Conservation (phyloP, 2,888 invertebrate genomes). For the Athalia rosae region DNA sequence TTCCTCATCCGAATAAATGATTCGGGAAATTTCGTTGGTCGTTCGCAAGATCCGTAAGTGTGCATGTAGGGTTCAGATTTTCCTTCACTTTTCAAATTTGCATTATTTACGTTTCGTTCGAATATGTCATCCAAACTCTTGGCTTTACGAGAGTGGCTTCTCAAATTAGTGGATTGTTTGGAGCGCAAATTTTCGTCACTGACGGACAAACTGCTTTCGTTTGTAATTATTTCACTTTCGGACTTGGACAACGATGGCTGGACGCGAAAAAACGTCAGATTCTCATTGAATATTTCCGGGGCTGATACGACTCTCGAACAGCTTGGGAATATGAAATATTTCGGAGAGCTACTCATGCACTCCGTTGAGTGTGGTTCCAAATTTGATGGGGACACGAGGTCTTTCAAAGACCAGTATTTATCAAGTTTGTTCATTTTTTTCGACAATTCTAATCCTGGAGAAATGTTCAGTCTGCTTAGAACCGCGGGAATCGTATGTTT, state of each 20-base stretch:
- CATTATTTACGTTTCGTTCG: background rate
- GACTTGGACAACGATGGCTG: constrained; percentile 52
- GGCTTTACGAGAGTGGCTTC: constrained; percentile 5
- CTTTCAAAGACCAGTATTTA: constrained; percentile 67
- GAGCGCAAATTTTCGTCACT: constrained; percentile 51
- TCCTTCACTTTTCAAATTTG: constrained; percentile 13
- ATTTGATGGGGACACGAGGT: constrained; percentile 57
- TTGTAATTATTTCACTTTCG: constrained; percentile 52
- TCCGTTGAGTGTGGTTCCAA: constrained; percentile 47
- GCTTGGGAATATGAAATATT: constrained; percentile 62
- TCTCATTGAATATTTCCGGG: constrained; percentile 61
- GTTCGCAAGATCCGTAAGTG: constrained; percentile 1
- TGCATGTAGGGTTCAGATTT: background rate
- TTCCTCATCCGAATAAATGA: constrained; percentile 60
- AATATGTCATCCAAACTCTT: constrained; percentile 36
- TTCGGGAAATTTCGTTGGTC: constrained; percentile 58
- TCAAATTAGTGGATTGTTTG: background rate
- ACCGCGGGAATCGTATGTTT: constrained; percentile 63
- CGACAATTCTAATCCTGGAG: constrained; percentile 50
- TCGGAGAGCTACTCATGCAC: constrained; percentile 51
- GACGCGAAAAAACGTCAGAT: constrained; percentile 53
- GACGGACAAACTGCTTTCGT: constrained; percentile 60
- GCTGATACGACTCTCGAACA: constrained; percentile 63
- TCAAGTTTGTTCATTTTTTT: constrained; percentile 62
- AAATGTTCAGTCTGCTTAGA: constrained; percentile 57